Base-by-base conservation (phyloP, 2,797 vertebrate species). In the Scleropages formosus region DNA sequence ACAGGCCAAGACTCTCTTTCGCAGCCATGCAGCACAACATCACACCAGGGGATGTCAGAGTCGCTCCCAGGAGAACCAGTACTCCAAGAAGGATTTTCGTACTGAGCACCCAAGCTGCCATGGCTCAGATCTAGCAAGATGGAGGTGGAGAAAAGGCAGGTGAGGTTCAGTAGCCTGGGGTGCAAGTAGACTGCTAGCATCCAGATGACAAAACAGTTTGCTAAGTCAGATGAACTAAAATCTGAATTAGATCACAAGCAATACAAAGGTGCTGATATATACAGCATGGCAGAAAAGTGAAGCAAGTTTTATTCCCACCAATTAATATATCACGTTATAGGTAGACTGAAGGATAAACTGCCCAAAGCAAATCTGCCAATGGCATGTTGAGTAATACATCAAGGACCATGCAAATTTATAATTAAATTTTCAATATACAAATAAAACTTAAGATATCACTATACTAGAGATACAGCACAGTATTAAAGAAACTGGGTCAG, bases 71-170 rank as follows among this genome's bases (percentile, higher is more conserved):
- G 94, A 89, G 96, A 97, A 82, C 94, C 93, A 89, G 94, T 91
- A 83, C 93, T 96, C 95, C 93, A 97, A 80, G 94, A 93, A 81
- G 93, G 94, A 91, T 93, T 95, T 90, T 98, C 98, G 98, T 98
- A 98, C 89, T 97, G 96, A 62, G 95, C 90, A 87, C 95, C 96
- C 88, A 96, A 92, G 89, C 92, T 93, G 81, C 90, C 90, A 87
- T 96, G 95, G 86, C 95, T 96, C 89, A 95, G 87, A 92, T 96
- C 97, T 99, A n/a, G 89, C 2, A 44, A 76, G 82, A 69, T 81
- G 78, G 56, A 77, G 31, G n/a, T n/a, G n/a, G 11, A 16, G 0
- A 18, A 27, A n/a, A 15, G 13, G 15, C 4, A 24, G 77, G 26
- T 13, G n/a, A 51, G 8, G 1, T 65, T 11, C 15, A 24, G 24